A percentile compares a stretch with the other conserved stretches of the same genome.
Evolutionary conservation across 2,113 vertebrate species (phyloP).

Genomic region (Mormyrus iriodes): DNA sequence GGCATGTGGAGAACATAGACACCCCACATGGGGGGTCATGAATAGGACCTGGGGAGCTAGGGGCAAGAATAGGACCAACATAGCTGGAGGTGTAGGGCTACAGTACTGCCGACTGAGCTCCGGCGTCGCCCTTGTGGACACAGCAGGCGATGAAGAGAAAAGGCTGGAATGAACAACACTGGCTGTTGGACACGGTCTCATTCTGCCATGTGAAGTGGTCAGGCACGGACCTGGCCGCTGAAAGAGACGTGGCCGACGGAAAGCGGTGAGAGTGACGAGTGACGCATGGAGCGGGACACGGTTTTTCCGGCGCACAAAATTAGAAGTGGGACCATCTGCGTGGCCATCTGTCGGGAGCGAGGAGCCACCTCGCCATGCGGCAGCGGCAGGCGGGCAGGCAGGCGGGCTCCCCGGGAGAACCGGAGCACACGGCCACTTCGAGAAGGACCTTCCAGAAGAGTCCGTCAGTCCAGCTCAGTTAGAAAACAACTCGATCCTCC

Average conservation of each 20-base stretch:
- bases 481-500: slow-evolving; percentile 48
- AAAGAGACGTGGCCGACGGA: not conserved
- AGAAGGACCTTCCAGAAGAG: slow-evolving; percentile 19
- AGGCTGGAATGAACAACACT: not conserved
- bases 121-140: not conserved
- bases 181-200: not conserved
- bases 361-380: slow-evolving; percentile 25
- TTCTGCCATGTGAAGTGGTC: not conserved
- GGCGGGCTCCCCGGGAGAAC: not conserved
- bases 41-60: not conserved
- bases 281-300: slow-evolving; percentile 29
- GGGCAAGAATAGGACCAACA: not conserved
- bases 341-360: slow-evolving; percentile 52
- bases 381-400: not conserved
- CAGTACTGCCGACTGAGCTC: not conserved
- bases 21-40: not conserved
- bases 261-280: not conserved
- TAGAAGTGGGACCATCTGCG: slow-evolving; percentile 52
- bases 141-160: not conserved
- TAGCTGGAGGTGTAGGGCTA: not conserved
- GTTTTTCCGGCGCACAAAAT: slow-evolving; percentile 33
- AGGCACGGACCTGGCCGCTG: not conserved
- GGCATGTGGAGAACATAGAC: not conserved
- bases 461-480: slow-evolving; percentile 46
- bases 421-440: slow-evolving; percentile 21